Evolutionary conservation across 2,113 vertebrate genomes (phyloP).

Genomic region (Oenanthe melanoleuca): DNA sequence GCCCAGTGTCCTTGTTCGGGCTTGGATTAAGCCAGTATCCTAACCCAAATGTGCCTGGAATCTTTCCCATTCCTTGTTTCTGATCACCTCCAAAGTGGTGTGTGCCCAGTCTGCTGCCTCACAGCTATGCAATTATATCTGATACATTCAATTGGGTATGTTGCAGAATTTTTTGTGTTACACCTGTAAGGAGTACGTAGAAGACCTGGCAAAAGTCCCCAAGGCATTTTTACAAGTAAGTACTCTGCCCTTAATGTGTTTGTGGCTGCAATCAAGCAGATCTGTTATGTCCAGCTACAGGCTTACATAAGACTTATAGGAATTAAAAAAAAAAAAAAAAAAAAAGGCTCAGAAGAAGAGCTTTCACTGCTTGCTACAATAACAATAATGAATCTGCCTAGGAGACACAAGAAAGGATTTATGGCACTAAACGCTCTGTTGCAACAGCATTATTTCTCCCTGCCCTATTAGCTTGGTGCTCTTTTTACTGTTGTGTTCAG

Average conservation of each 20-base stretch:
- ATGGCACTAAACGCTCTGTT: background rate
- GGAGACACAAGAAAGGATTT: background rate
- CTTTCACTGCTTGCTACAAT: background rate
- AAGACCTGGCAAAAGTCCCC: conserved; percentile 91
- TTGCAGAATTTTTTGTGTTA: conserved; percentile 94
- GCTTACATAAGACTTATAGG: background rate
- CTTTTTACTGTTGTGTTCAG: background rate
- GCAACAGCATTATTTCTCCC: background rate
- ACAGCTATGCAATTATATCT: background rate
- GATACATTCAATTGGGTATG: background rate
- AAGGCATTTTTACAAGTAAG: conserved; percentile 80
- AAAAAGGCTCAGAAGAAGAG: background rate
- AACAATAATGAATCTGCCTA: background rate
- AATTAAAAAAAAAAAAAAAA: background rate
- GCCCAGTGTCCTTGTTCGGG: background rate
- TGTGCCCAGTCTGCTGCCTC: background rate
- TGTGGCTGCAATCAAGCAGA: background rate
- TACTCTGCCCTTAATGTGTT: background rate
- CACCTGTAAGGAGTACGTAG: conserved; percentile 91
- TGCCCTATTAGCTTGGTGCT: background rate
- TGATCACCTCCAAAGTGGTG: background rate
- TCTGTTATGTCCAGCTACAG: background rate
- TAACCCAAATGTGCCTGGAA: background rate
- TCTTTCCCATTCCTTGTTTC: background rate
- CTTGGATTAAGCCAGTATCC: background rate